Evolutionary conservation across 2,888 invertebrate species (phyloP).

Genomic region (Drosophila stalkeri): DNA sequence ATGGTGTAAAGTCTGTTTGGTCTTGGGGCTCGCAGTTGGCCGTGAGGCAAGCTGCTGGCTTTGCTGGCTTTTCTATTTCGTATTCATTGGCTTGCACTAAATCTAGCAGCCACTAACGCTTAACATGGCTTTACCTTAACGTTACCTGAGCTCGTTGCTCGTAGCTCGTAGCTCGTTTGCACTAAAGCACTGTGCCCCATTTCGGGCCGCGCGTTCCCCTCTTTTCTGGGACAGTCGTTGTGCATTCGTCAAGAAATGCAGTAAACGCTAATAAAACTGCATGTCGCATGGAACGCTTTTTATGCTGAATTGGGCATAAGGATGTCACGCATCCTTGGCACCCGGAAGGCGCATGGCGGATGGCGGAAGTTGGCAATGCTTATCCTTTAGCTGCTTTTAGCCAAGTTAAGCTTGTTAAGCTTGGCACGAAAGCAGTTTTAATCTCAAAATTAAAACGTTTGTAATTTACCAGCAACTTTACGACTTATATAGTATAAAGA

Average conservation of each 20-base stretch:
- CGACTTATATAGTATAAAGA: conserved; percentile 65
- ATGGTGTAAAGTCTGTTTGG: conserved; percentile 8
- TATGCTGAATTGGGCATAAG: conserved; percentile 48
- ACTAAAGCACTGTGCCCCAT: conserved; percentile 20
- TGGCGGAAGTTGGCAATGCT: conserved; percentile 60
- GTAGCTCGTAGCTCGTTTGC: conserved; percentile 13
- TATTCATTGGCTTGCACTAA: conserved; percentile 63
- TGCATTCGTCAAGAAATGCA: conserved; percentile 75
- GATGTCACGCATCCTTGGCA: conserved; percentile 39
- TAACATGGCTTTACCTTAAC: conserved; percentile 29
- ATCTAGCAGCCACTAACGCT: conserved; percentile 43
- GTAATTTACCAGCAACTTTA: conserved; percentile 76
- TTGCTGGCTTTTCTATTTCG: conserved; percentile 50
- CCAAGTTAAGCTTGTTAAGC: conserved; percentile 79
- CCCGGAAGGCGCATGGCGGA: conserved; percentile 51
- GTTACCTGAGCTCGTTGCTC: conserved; percentile 9
- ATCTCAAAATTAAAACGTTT: conserved; percentile 82
- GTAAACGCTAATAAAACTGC: conserved; percentile 81
- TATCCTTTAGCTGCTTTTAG: conserved; percentile 59
- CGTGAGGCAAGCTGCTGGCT: not conserved
- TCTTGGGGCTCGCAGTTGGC: conserved; percentile 1
- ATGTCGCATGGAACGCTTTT: conserved; percentile 74
- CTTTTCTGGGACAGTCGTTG: conserved; percentile 11
- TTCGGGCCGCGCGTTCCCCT: not conserved
- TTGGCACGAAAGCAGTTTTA: conserved; percentile 79